These are phyloP conservation scores for Idaea dimidiata DNA, from an alignment of 2,888 invertebrate genomes.

Conservation along the genomic window DNA sequence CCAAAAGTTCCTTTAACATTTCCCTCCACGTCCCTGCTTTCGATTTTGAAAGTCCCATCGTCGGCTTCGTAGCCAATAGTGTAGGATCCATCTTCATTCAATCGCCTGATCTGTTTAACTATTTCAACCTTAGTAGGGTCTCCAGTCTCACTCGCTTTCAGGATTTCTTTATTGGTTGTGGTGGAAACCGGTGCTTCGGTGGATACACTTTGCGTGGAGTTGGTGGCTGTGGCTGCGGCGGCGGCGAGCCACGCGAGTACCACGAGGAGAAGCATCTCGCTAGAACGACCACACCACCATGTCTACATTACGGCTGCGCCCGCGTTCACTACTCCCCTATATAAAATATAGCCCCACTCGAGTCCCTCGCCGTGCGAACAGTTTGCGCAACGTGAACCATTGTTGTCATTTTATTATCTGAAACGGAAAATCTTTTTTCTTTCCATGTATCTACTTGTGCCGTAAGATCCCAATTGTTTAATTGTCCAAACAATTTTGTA, in stretches of 20 bases:
- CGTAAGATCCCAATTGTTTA: constrained; percentile 75
- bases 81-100: constrained; percentile 92
- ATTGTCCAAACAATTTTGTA: constrained; percentile 64
- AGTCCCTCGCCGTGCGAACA: constrained; percentile 63
- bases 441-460: constrained; percentile 59
- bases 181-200: constrained; percentile 52
- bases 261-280: constrained; percentile 68
- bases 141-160: constrained; percentile 83
- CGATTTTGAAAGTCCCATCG: constrained; percentile 92
- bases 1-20: constrained; percentile 92
- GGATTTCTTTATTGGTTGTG: constrained; percentile 77
- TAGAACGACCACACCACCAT: constrained; percentile 65
- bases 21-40: constrained; percentile 88
- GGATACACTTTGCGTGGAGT: constrained; percentile 45
- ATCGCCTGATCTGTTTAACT: constrained; percentile 89
- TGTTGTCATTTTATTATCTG: constrained; percentile 80
- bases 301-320: constrained; percentile 69
- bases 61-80: constrained; percentile 92
- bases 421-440: constrained; percentile 80
- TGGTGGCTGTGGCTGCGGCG: constrained; percentile 39
- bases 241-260: constrained; percentile 55
- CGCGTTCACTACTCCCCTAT: constrained; percentile 63
- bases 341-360: constrained; percentile 78
- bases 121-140: constrained; percentile 87
- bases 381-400: constrained; percentile 71